phyloP scores from a whole-genome alignment of 37 sponge, comb jelly and placozoan genomes.

The Ianthella basta region DNA sequence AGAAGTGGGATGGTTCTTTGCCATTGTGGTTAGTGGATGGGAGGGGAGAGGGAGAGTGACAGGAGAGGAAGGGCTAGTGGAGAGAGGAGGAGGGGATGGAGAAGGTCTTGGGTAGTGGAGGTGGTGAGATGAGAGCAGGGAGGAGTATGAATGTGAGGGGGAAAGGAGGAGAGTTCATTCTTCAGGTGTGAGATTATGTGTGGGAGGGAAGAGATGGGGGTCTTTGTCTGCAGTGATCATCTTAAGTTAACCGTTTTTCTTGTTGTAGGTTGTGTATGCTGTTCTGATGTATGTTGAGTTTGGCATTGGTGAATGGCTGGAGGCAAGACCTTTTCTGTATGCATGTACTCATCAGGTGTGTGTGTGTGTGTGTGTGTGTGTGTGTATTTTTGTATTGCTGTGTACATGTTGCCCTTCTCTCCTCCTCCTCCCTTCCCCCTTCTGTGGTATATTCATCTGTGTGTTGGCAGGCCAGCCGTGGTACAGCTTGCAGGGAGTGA shows the following conservation, averaged over 20 bases:
- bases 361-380: conserved; percentile 9
- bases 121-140: too few species aligned
- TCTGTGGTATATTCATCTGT: conserved; percentile 52
- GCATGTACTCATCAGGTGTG: conserved; percentile 73
- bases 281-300: conserved; percentile 86
- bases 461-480: conserved; percentile 51
- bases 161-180: too few species aligned
- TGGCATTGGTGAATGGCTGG: conserved; percentile 80
- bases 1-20: conserved; percentile 41
- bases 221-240: too few species aligned
- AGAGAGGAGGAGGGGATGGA: too few species aligned
- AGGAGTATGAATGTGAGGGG: too few species aligned
- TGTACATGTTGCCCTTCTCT: neutral
- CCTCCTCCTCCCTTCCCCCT: conserved; percentile 44
- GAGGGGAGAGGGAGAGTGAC: too few species aligned
- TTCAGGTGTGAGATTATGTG: neutral
- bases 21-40: conserved; percentile 53
- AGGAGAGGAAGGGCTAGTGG: too few species aligned
- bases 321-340: conserved; percentile 59
- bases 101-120: too few species aligned
- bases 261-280: conserved; percentile 50
- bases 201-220: too few species aligned
- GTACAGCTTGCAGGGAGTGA: conserved; percentile 25
- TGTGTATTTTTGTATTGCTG: too few species aligned
- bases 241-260: too few species aligned